These are phyloP conservation scores for Dinoponera quadriceps DNA, from an alignment of 1,140 invertebrate species.

Conservation along the genomic window DNA sequence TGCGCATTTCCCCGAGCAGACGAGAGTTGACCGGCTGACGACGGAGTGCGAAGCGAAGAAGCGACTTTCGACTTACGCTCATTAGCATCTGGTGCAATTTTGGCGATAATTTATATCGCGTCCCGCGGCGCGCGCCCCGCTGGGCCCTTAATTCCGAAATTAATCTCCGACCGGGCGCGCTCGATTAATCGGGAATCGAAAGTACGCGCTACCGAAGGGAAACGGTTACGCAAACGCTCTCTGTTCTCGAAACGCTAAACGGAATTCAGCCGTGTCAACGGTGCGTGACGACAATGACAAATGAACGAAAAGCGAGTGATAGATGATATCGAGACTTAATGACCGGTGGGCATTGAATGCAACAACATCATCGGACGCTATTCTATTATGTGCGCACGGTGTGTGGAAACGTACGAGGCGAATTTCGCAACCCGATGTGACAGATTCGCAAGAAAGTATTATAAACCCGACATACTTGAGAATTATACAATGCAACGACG, in stretches of 20 bases:
- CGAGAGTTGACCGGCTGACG: slow-evolving; percentile 1
- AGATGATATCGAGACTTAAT: slow-evolving; percentile 52
- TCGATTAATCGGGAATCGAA: slow-evolving; percentile 71
- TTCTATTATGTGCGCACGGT: slow-evolving; percentile 19
- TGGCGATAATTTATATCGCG: slow-evolving; percentile 75
- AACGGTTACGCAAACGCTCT: slow-evolving; percentile 57
- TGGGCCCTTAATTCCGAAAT: slow-evolving; percentile 77
- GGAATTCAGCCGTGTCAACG: slow-evolving; percentile 52
- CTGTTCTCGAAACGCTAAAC: slow-evolving; percentile 35
- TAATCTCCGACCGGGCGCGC: slow-evolving; percentile 70
- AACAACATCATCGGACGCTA: slow-evolving; percentile 36
- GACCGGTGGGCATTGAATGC: slow-evolving; percentile 28
- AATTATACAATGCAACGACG: neutral
- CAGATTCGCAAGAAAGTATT: neutral
- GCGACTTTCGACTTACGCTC: slow-evolving; percentile 60
- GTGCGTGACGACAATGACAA: slow-evolving; percentile 47
- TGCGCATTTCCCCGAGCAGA: neutral
- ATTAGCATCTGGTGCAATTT: slow-evolving; percentile 76
- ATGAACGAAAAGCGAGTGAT: slow-evolving; percentile 51
- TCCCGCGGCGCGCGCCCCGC: slow-evolving; percentile 67
- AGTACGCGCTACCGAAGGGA: slow-evolving; percentile 65
- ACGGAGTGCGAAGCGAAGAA: slow-evolving; percentile 27
- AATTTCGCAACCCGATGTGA: slow-evolving; percentile 26
- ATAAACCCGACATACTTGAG: neutral
- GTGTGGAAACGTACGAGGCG: neutral